Percentiles rank a stretch among this genome's conserved stretches.
Conservation (phyloP, 2,888 invertebrate species). For the Eupithecia vulgata region DNA sequence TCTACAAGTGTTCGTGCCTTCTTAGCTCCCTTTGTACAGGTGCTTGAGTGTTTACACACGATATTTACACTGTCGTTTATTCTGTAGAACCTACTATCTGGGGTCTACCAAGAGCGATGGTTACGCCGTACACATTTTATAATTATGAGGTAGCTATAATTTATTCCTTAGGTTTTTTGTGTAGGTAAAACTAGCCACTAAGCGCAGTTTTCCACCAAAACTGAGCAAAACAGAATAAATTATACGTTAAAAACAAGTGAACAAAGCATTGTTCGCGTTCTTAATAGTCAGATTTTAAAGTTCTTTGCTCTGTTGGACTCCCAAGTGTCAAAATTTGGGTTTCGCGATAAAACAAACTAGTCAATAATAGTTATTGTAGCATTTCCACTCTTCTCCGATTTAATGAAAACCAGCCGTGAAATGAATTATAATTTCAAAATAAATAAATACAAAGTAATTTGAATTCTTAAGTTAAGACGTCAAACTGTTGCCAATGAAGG, state of each 20-base stretch:
- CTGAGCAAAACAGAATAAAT: background rate
- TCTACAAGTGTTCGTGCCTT: constrained; percentile 42
- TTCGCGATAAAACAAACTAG: too few relatives aligned
- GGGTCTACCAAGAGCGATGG: background rate
- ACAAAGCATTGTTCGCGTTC: too few relatives aligned
- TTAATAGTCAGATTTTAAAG: too few relatives aligned
- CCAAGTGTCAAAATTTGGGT: too few relatives aligned
- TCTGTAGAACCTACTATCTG: background rate
- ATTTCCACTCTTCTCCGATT: too few relatives aligned
- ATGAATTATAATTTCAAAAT: background rate
- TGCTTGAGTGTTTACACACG: constrained; percentile 69
- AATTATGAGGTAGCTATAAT: background rate
- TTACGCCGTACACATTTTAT: background rate
- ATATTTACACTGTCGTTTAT: constrained; percentile 51
- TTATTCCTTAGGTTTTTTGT: background rate
- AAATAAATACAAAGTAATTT: constrained; percentile 2
- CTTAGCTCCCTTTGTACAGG: constrained; percentile 74
- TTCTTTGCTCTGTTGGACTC: too few relatives aligned
- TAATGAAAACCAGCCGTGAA: background rate
- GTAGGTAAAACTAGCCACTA: background rate
- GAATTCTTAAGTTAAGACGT: constrained; percentile 18
- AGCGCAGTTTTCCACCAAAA: background rate
- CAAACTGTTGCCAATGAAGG: constrained; percentile 25
- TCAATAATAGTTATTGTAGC: too few relatives aligned
- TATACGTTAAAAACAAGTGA: too few relatives aligned